Evolutionary conservation across 2,888 invertebrate genomes (phyloP).

Genomic region (Megamerina dolium): DNA sequence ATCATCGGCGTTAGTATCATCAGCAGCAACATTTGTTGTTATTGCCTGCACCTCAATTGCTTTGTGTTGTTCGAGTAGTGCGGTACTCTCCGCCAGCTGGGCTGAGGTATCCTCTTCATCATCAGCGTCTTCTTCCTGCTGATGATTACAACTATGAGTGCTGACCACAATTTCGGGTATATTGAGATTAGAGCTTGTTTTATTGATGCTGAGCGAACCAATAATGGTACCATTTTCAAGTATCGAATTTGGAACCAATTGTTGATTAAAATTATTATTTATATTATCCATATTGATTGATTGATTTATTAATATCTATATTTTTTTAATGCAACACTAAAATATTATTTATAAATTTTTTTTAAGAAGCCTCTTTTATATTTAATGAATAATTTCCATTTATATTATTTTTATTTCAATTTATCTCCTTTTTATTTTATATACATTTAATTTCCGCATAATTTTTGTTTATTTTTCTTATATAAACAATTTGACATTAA

Average conservation of each 20-base stretch:
- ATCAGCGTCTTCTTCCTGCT: conserved; percentile 25
- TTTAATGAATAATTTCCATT: background rate
- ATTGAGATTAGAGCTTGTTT: conserved; percentile 16
- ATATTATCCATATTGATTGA: background rate
- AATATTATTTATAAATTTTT: background rate
- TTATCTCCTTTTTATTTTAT: background rate
- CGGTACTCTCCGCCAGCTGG: conserved; percentile 35
- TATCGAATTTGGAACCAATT: conserved; percentile 21
- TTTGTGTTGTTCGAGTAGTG: conserved; percentile 25
- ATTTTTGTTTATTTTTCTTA: background rate
- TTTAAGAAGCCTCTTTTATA: background rate
- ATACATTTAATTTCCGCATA: background rate
- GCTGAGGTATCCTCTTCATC: too few relatives aligned
- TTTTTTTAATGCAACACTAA: background rate
- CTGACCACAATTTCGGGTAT: conserved; percentile 41
- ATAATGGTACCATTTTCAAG: conserved; percentile 47
- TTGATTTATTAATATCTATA: background rate
- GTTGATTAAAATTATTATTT: background rate
- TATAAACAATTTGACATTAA: too few relatives aligned
- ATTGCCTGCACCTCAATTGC: conserved; percentile 2
- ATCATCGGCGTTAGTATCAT: conserved; percentile 21
- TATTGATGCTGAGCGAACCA: conserved; percentile 32
- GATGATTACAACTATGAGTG: conserved; percentile 24
- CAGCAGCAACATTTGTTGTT: conserved; percentile 18
- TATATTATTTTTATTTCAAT: background rate